Evolutionary conservation across 1,140 invertebrate genomes (phyloP).

Genomic region (Drosophila bocki): DNA sequence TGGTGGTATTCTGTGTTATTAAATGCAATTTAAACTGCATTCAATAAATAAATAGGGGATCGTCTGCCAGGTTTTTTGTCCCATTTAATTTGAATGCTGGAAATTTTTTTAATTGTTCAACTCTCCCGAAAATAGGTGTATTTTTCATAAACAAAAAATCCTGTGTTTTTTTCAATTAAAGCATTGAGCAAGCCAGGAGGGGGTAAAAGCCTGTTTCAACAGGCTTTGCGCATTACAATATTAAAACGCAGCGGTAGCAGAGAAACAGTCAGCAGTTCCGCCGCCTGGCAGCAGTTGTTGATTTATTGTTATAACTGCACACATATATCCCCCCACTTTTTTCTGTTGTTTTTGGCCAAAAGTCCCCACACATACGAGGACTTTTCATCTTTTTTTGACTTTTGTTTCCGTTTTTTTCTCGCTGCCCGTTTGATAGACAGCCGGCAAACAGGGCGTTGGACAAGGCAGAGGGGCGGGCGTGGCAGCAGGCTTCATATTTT

Average conservation of each 20-base stretch:
- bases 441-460: constrained; percentile 58
- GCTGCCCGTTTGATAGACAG: constrained; percentile 69
- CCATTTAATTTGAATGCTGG: constrained; percentile 49
- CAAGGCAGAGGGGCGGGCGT: constrained; percentile 18
- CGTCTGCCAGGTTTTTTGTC: constrained; percentile 22
- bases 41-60: constrained; percentile 69
- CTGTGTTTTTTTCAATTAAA: constrained; percentile 69
- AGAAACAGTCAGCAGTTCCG: constrained; percentile 57
- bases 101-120: constrained; percentile 64
- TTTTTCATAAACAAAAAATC: constrained; percentile 50
- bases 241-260: constrained; percentile 66
- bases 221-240: constrained; percentile 78
- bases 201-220: constrained; percentile 61
- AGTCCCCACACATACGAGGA: constrained; percentile 24
- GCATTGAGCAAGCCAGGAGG: constrained; percentile 16
- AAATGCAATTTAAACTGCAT: constrained; percentile 77
- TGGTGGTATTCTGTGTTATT: constrained; percentile 53
- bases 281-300: constrained; percentile 73
- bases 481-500: constrained; percentile 72
- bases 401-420: constrained; percentile 72
- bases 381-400: constrained; percentile 62
- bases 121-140: constrained; percentile 22
- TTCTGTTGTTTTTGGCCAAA: constrained; percentile 45
- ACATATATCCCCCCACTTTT: constrained; percentile 6
- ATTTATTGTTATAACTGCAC: constrained; percentile 81